Conservation (phyloP, 2,888 invertebrate genomes). For the Trichacis sp. region DNA sequence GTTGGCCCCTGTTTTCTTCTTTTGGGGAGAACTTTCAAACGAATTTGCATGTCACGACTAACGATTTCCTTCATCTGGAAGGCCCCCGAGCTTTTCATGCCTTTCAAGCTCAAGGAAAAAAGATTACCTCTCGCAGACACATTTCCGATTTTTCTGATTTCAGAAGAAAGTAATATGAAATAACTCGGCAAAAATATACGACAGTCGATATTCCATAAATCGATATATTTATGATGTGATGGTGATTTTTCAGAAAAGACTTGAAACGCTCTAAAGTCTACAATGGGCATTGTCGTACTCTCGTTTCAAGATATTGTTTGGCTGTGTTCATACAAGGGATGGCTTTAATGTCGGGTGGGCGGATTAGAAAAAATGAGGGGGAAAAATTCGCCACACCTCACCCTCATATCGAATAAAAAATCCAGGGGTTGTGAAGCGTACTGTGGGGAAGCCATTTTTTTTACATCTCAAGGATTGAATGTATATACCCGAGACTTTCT, state of each 20-base stretch:
- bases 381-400: background rate
- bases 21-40: slow-evolving; percentile 57
- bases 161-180: too few species aligned
- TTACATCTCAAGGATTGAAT: background rate
- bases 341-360: slow-evolving; percentile 6
- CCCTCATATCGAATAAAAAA: slow-evolving; percentile 2
- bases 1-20: slow-evolving; percentile 38
- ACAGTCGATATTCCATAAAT: too few species aligned
- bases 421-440: background rate
- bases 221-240: too few species aligned
- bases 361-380: slow-evolving; percentile 4
- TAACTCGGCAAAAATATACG: too few species aligned
- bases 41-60: slow-evolving; percentile 66
- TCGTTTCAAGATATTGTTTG: background rate
- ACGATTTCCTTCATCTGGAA: slow-evolving; percentile 63
- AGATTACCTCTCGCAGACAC: slow-evolving; percentile 32
- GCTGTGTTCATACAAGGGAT: background rate
- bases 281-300: background rate
- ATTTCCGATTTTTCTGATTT: slow-evolving; percentile 30
- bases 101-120: slow-evolving; percentile 34
- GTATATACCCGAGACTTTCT: too few species aligned
- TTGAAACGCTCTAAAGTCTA: too few species aligned
- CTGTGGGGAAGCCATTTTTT: background rate
- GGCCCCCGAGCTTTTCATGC: slow-evolving; percentile 47
- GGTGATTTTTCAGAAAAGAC: background rate